These are phyloP conservation scores for Drymonia ruficornis DNA, from an alignment of 2,888 invertebrate species.

Conservation along the genomic window DNA sequence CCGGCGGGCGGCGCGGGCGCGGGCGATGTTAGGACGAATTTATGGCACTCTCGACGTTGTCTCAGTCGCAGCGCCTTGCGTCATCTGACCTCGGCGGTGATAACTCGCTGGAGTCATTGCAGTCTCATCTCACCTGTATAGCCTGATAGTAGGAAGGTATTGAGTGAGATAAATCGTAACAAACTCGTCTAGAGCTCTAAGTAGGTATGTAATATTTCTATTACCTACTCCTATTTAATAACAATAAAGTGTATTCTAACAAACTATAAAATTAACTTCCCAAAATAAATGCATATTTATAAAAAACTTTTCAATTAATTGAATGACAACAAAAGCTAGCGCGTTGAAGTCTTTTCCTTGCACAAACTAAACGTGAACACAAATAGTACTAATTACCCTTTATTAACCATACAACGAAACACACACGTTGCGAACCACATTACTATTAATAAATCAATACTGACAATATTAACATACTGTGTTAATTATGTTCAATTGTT, in stretches of 20 bases:
- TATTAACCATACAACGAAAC: not conserved
- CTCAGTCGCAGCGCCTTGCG: constrained; percentile 29
- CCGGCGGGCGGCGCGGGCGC: constrained; percentile 46
- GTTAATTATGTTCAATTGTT: constrained; percentile 79
- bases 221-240: too few relatives aligned
- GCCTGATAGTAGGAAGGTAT: not conserved
- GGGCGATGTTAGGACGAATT: constrained; percentile 69
- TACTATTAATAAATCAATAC: constrained; percentile 58
- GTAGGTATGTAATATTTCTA: too few relatives aligned
- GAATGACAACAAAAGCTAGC: constrained; percentile 13
- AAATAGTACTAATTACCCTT: constrained; percentile 20
- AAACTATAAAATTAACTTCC: too few relatives aligned
- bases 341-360: constrained; percentile 63
- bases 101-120: constrained; percentile 30
- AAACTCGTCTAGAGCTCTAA: constrained; percentile 3
- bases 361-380: constrained; percentile 20
- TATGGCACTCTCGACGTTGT: constrained; percentile 57
- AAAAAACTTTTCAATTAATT: too few relatives aligned
- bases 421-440: constrained; percentile 23
- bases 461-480: constrained; percentile 72
- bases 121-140: constrained; percentile 15
- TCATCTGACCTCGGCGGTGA: constrained; percentile 27
- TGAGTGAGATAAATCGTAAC: not conserved
- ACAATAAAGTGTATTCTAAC: too few relatives aligned
- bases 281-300: too few relatives aligned